phyloP scores from a whole-genome alignment of 2,113 vertebrate genomes.

The Microcebus ravelobensis region DNA sequence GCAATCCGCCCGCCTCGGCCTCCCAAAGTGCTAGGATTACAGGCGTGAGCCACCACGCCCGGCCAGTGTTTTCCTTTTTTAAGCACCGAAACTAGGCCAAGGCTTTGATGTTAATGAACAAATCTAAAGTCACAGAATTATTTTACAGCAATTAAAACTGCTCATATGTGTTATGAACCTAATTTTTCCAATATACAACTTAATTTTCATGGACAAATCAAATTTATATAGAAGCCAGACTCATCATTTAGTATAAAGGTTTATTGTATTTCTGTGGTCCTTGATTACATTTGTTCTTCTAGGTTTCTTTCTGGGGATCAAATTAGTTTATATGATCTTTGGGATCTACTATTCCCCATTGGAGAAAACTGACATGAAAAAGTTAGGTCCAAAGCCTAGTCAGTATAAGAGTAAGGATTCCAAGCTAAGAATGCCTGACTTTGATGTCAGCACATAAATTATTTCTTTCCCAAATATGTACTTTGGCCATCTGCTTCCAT shows the following conservation, averaged over 20 bases:
- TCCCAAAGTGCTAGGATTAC: no score
- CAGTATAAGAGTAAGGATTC: neutral
- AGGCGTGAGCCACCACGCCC: no score
- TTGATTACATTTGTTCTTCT: neutral
- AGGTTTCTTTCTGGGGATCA: conserved; percentile 33
- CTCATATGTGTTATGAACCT: neutral
- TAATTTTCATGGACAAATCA: neutral
- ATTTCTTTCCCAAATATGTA: conserved; percentile 19
- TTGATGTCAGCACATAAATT: neutral
- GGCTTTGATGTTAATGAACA: conserved; percentile 25
- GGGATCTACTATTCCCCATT: neutral
- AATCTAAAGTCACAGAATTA: conserved; percentile 1
- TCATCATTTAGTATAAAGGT: neutral
- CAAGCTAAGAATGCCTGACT: neutral
- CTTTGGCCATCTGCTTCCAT: neutral
- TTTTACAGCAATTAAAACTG: neutral
- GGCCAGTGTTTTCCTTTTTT: neutral
- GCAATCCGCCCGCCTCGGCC: no score
- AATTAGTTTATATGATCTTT: conserved; percentile 9
- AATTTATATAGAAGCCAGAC: neutral
- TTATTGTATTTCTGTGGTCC: conserved; percentile 4
- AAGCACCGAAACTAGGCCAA: neutral
- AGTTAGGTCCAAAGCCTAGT: neutral
- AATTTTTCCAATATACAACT: neutral
- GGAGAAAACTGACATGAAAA: conserved; percentile 32